Conservation (phyloP, 2,888 invertebrate genomes). For the Blastobasis adustella region DNA sequence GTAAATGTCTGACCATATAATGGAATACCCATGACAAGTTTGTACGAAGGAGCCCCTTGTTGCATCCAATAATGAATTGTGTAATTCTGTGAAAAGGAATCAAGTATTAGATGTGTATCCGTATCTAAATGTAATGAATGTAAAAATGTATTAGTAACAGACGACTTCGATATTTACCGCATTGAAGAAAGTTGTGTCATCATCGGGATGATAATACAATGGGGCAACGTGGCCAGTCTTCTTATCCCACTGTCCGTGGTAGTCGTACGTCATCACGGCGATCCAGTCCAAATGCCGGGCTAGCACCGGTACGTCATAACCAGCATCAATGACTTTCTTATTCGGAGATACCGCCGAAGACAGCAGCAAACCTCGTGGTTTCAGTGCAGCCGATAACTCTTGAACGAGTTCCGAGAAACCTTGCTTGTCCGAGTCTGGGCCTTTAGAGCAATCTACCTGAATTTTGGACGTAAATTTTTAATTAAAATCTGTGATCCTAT, state of each 20-base stretch:
- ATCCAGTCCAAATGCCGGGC: conserved; percentile 90
- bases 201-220: conserved; percentile 86
- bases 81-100: conserved; percentile 76
- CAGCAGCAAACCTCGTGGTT: conserved; percentile 80
- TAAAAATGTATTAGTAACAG: background rate
- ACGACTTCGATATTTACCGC: conserved; percentile 73
- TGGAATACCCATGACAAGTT: conserved; percentile 92
- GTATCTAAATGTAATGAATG: background rate
- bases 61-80: conserved; percentile 93
- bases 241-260: conserved; percentile 94
- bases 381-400: conserved; percentile 81
- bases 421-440: conserved; percentile 87
- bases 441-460: conserved; percentile 89
- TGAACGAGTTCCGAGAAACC: conserved; percentile 83
- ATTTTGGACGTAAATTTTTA: conserved; percentile 6
- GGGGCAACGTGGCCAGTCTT: conserved; percentile 94
- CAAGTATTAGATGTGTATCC: background rate
- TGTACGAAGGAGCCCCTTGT: conserved; percentile 86
- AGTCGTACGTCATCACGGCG: conserved; percentile 94
- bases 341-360: conserved; percentile 92
- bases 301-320: conserved; percentile 86
- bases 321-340: conserved; percentile 89
- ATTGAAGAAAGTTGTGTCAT: conserved; percentile 88
- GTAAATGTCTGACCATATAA: conserved; percentile 92
- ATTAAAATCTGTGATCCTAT: background rate